Evolutionary conservation across 2,113 vertebrate species (phyloP), one percentile per base, ranked within the genome.

Genomic region (Trochalopteron elliotii): DNA sequence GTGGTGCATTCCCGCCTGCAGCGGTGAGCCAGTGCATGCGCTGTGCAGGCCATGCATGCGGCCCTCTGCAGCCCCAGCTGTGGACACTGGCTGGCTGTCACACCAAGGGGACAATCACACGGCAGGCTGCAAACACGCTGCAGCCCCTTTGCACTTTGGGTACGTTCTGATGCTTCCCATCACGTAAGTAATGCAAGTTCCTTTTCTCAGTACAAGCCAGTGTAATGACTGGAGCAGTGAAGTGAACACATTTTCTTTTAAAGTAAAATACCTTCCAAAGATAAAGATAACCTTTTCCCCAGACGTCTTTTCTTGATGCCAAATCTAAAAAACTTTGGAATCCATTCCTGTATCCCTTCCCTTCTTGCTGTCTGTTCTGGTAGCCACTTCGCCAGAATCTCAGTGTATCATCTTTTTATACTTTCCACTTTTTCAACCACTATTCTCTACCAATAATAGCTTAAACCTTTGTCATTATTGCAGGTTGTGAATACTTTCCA

Each of bases 401-500:
- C 53, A 60, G 35, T 45, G 23, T 49, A 79, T 72, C 28, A 55
- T 45, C 11, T 69, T 91, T 86, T 83, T n/a, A 68, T 83, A 61
- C 57, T 76, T 89, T 23, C 31, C 39, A 76, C 22, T 82, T 89
- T 87, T 79, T 71, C 40, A 75, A n/a, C 17, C 21, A 31, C 63
- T 79, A 42, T 75, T 82, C 50, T 87, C 69, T 76, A 71, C 40
- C 35, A 57, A 23, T 64, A 81, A 81, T 8, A 14, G 44, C 53
- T 89, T 89, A 84, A 87, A 76, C 27, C 25, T 83, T 83, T 90
- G 52, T 52, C 40, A 63, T 93, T 67, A 83, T 67, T 94, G 56
- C 35, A 74, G 15, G 56, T 56, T 12, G 7, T 30, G 42, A 83
- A 56, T 83, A 56, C 35, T 68, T 93, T 53, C 71, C 47, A 49